Percentiles rank a stretch among this genome's conserved stretches.
These are phyloP conservation scores for Drosophila nikananu DNA, from an alignment of 1,140 invertebrate genomes.

Conservation along the genomic window DNA sequence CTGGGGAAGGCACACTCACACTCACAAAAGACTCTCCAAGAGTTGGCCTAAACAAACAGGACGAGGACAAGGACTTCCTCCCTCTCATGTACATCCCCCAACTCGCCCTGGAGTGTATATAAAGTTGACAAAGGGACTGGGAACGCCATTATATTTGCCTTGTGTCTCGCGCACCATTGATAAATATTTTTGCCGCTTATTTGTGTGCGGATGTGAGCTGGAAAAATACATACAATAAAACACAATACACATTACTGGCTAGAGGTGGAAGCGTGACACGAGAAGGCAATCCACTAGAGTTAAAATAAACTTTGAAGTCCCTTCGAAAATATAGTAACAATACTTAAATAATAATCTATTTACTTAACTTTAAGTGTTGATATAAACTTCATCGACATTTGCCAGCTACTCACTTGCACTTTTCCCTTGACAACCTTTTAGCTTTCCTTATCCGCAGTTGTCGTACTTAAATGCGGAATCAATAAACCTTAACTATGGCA, in stretches of 20 bases:
- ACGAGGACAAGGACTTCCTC: background rate
- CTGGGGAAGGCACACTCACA: background rate
- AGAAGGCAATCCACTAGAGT: too few relatives aligned
- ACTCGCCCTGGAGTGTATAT: background rate
- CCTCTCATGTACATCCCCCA: background rate
- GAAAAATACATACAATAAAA: slow-evolving; percentile 72
- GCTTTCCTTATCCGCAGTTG: background rate
- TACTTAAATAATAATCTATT: background rate
- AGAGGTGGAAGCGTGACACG: slow-evolving; percentile 38
- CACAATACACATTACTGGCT: slow-evolving; percentile 24
- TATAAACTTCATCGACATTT: too few relatives aligned
- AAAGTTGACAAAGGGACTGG: slow-evolving; percentile 31
- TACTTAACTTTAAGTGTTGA: too few relatives aligned
- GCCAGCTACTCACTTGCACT: background rate
- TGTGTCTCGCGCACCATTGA: slow-evolving; percentile 50
- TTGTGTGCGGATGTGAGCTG: slow-evolving; percentile 56
- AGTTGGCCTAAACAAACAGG: slow-evolving; percentile 47
- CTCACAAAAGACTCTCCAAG: slow-evolving; percentile 20
- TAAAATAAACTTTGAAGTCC: background rate
- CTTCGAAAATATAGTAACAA: background rate
- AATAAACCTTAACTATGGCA: slow-evolving; percentile 35
- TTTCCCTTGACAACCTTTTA: slow-evolving; percentile 4
- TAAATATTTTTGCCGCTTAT: slow-evolving; percentile 61
- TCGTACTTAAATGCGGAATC: slow-evolving; percentile 15
- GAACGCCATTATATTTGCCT: slow-evolving; percentile 34